Base-by-base conservation (phyloP, 2,888 invertebrate genomes). In the Monopis laevigella region DNA sequence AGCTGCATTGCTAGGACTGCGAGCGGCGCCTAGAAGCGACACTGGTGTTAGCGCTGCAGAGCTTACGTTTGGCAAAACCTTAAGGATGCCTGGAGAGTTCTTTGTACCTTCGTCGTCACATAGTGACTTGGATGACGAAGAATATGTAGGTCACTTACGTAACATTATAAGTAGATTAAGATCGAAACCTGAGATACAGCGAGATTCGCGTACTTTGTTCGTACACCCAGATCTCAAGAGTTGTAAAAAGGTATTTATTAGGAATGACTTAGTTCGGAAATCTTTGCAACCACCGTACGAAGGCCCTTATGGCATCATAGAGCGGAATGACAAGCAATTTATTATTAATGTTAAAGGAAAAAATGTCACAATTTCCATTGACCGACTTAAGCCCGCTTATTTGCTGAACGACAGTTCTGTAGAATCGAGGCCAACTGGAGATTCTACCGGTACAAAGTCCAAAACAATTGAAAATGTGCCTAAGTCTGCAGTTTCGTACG, bases 71-170 rank as follows among this genome's bases (percentile, higher is more conserved):
- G 54, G 56, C 1, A 29, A 42, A n/a, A 36, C 44, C 17, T 40
- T 58, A 13, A 41, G 48, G 4, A 39, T 57, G n/a, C 56, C 55
- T 1, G 52, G 53, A 7, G 53, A 55, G 16, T 51, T 55, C 44
- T 51, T 6, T 6, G 18, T 7, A 8, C 24, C 24, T 21, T 21
- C 24, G 8, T 21, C 24, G 24, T 21, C 24, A 21, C 24, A 8
- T 21, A 7, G 24, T 21, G 24, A 21, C 8, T 21, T 21, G 2
- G 24, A 21, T 8, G 24, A 21, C 24, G 24, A 21, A 21, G 24
- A 21, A 21, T 21, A 21, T 8, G 24, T 21, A 21, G 24, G 24
- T 21, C 8, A 21, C 24, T 21, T 21, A 21, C 24, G 24, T 8
- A 19, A 21, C 3, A 8, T 7, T 1, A 16, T 43, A 8, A 17